Conservation (phyloP, 2,113 vertebrate genomes). For the Balaenoptera acutorostrata region DNA sequence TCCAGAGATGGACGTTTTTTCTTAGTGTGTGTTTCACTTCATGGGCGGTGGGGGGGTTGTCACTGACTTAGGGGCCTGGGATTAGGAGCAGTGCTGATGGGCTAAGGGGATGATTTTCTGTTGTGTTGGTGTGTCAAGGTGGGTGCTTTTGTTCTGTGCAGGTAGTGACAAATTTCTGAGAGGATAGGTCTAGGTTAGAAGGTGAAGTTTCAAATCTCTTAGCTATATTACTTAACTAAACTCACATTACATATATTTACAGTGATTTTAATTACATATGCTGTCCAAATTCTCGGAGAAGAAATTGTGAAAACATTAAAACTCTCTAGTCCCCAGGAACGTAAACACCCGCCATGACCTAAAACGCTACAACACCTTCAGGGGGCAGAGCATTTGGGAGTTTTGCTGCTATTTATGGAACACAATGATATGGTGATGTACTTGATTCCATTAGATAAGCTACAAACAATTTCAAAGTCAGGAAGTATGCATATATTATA, state of each 20-base stretch:
- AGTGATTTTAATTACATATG: not conserved
- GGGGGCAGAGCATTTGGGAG: not conserved
- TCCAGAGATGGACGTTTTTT: not conserved
- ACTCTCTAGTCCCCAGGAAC: not conserved
- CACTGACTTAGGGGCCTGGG: not conserved
- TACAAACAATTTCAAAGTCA: not conserved
- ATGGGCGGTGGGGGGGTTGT: not conserved
- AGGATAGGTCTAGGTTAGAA: not conserved
- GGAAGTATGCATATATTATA: not conserved
- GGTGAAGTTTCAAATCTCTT: not conserved
- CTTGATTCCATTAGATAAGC: not conserved
- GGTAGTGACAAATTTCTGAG: not conserved
- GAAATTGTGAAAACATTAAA: not conserved
- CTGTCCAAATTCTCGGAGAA: not conserved
- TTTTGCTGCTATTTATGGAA: not conserved
- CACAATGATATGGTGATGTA: not conserved
- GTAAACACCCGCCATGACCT: not conserved
- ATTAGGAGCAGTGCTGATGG: not conserved
- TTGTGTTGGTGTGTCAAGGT: not conserved
- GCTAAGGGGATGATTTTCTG: not conserved
- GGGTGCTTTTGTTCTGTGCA: not conserved
- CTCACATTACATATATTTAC: not conserved
- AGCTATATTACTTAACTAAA: not conserved
- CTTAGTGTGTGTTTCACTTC: not conserved
- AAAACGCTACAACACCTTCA: not conserved